Percentiles rank a stretch among this genome's conserved stretches.
Evolutionary conservation across 1,140 invertebrate species (phyloP).

Genomic region (Formica selysi): DNA sequence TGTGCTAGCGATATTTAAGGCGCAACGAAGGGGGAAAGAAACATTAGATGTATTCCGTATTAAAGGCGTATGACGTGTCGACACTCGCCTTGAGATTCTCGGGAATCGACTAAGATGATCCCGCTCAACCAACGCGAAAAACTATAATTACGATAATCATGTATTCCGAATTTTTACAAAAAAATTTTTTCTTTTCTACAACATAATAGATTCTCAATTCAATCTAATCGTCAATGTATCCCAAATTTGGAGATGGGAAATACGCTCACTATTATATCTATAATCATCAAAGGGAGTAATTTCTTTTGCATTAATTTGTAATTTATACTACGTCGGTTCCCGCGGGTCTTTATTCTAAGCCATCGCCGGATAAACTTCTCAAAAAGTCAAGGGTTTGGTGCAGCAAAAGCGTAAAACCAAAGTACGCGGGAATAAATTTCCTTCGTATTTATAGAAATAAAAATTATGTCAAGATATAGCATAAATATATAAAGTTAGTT

Average conservation of each 20-base stretch:
- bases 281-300: neutral
- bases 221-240: neutral
- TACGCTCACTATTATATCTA: neutral
- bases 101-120: constrained; percentile 2
- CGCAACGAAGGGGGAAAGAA: constrained; percentile 57
- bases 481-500: neutral
- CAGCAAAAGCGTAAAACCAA: neutral
- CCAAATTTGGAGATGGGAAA: neutral
- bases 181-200: too few relatives aligned
- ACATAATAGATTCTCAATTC: constrained; percentile 17
- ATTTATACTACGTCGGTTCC: constrained; percentile 5
- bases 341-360: constrained; percentile 25
- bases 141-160: constrained; percentile 15
- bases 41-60: constrained; percentile 37
- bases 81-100: constrained; percentile 34
- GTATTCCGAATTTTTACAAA: constrained; percentile 14
- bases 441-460: neutral
- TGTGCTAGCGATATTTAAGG: constrained; percentile 59
- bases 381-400: constrained; percentile 8
- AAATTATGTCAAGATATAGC: neutral
- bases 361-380: constrained; percentile 12
- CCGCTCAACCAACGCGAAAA: neutral
- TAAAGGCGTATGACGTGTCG: neutral
- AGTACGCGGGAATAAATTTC: neutral
- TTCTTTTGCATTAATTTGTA: neutral